Percentiles rank a stretch among this genome's conserved stretches.
phyloP scores from a whole-genome alignment of 2,888 invertebrate species.

The Portevinia maculata region DNA sequence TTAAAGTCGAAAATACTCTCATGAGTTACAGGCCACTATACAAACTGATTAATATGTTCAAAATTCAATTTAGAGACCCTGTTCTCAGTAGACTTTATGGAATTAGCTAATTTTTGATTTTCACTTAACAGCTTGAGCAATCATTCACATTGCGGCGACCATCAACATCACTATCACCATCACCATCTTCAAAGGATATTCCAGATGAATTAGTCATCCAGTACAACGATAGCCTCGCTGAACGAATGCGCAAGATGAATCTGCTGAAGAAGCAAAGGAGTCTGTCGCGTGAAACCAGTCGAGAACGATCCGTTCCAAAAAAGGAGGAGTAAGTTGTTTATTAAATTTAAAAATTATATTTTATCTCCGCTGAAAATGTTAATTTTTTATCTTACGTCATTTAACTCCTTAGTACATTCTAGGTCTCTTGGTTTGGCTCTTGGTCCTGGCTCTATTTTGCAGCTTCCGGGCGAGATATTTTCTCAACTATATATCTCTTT shows the following conservation, averaged over 20 bases:
- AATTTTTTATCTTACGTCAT: too few relatives aligned
- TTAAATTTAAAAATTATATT: background rate
- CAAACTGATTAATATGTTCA: too few relatives aligned
- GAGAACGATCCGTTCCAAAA: slow-evolving; percentile 80
- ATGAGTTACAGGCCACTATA: too few relatives aligned
- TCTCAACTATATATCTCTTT: too few relatives aligned
- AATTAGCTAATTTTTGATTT: background rate
- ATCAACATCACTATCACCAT: slow-evolving; percentile 78
- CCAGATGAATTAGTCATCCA: slow-evolving; percentile 85
- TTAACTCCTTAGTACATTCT: too few relatives aligned
- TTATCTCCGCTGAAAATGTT: too few relatives aligned
- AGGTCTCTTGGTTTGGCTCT: too few relatives aligned
- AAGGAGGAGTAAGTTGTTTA: slow-evolving; percentile 81
- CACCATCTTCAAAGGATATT: slow-evolving; percentile 78
- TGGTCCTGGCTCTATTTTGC: too few relatives aligned
- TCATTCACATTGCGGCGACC: slow-evolving; percentile 84
- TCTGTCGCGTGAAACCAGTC: slow-evolving; percentile 80
- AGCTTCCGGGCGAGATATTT: too few relatives aligned
- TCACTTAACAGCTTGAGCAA: slow-evolving; percentile 80
- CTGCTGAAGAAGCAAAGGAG: slow-evolving; percentile 83
- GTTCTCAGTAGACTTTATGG: background rate
- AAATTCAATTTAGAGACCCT: background rate
- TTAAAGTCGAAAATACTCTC: too few relatives aligned
- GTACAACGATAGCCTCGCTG: slow-evolving; percentile 88
- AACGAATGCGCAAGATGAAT: slow-evolving; percentile 88